Evolutionary conservation across 2,797 vertebrate genomes (phyloP).

Genomic region (Dryobates pubescens): DNA sequence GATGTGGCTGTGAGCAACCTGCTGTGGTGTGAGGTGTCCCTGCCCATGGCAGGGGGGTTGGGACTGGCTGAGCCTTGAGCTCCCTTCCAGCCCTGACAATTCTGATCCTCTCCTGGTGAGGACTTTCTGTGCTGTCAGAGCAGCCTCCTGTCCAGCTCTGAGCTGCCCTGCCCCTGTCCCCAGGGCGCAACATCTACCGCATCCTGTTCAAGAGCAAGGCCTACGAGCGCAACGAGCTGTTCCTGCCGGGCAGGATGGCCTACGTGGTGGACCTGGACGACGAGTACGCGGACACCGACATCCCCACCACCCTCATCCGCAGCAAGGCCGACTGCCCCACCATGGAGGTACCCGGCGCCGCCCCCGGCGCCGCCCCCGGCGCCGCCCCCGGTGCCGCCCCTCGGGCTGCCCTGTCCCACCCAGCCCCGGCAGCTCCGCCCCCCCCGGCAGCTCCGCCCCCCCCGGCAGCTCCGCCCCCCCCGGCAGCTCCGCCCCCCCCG

Average conservation of each 20-base stretch:
- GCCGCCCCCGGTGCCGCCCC: too few relatives aligned
- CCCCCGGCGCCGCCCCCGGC: background rate
- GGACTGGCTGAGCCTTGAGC: too few relatives aligned
- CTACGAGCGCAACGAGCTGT: slow-evolving; percentile 92
- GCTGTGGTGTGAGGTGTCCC: too few relatives aligned
- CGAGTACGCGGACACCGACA: slow-evolving; percentile 95
- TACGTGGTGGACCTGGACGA: slow-evolving; percentile 97
- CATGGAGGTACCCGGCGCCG: slow-evolving; percentile 86
- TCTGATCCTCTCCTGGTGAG: background rate
- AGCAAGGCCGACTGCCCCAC: slow-evolving; percentile 98
- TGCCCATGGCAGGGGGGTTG: too few relatives aligned
- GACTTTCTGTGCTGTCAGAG: background rate
- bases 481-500: too few relatives aligned
- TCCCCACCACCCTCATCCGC: slow-evolving; percentile 95
- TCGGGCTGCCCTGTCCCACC: too few relatives aligned
- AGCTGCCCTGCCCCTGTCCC: background rate
- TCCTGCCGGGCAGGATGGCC: slow-evolving; percentile 95
- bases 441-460: too few relatives aligned
- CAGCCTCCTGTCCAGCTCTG: background rate
- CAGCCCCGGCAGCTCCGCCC: too few relatives aligned
- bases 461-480: too few relatives aligned
- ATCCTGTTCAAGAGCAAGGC: slow-evolving; percentile 90
- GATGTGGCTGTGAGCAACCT: too few relatives aligned
- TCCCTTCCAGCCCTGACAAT: too few relatives aligned
- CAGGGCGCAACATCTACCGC: slow-evolving; percentile 93